Evolutionary conservation across 2,888 invertebrate species (phyloP).

Genomic region (Cataglyphis livida): DNA sequence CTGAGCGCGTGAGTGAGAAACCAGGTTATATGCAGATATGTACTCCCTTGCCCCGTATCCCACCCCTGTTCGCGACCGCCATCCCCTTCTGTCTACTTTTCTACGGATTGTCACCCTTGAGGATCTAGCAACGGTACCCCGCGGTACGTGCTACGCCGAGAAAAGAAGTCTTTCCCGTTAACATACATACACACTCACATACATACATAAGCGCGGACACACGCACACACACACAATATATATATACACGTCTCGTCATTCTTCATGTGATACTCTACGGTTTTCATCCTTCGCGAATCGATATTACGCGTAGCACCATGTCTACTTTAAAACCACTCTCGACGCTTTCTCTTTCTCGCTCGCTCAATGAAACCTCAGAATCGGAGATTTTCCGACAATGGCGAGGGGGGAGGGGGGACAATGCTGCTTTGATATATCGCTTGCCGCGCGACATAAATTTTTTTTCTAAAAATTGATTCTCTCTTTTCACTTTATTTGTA

Average conservation of each 20-base stretch:
- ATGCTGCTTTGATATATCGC: slow-evolving; percentile 33
- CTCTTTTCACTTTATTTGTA: neutral
- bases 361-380: slow-evolving; percentile 25
- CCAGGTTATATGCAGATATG: slow-evolving; percentile 81
- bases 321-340: slow-evolving; percentile 56
- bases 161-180: slow-evolving; percentile 24
- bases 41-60: slow-evolving; percentile 57
- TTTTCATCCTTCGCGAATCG: slow-evolving; percentile 51
- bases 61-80: slow-evolving; percentile 26
- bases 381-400: slow-evolving; percentile 24
- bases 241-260: slow-evolving; percentile 17
- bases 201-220: neutral
- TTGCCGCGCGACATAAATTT: neutral
- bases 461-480: neutral
- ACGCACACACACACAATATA: too few relatives aligned
- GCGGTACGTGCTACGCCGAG: slow-evolving; percentile 31
- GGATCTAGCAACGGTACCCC: slow-evolving; percentile 47
- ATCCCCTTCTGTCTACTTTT: slow-evolving; percentile 45
- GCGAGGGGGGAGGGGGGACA: neutral
- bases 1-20: slow-evolving; percentile 76
- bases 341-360: slow-evolving; percentile 34
- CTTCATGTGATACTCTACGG: slow-evolving; percentile 36
- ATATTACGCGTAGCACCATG: slow-evolving; percentile 46
- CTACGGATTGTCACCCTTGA: slow-evolving; percentile 43
- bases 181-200: neutral